Evolutionary conservation across 2,113 vertebrate species (phyloP).

Genomic region (Cettia cetti): DNA sequence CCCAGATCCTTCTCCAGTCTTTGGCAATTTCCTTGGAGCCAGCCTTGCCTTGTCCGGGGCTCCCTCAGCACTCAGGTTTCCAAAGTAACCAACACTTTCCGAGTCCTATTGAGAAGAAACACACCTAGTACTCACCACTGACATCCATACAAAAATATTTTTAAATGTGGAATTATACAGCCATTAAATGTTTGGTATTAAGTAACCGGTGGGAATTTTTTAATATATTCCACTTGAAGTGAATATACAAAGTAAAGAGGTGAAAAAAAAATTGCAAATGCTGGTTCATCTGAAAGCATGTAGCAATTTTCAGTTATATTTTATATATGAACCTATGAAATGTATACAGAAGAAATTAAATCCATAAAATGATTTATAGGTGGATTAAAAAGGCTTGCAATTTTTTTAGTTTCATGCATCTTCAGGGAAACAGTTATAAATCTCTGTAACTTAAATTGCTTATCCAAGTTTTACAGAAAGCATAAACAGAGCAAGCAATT

Average conservation of each 20-base stretch:
- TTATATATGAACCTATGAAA: slow-evolving; percentile 53
- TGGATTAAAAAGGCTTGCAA: slow-evolving; percentile 65
- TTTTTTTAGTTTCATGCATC: slow-evolving; percentile 72
- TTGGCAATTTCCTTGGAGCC: no score
- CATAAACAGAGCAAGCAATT: slow-evolving; percentile 73
- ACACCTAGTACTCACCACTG: not conserved
- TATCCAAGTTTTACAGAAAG: slow-evolving; percentile 65
- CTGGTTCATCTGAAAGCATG: slow-evolving; percentile 34
- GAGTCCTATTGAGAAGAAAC: not conserved
- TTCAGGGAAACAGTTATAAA: slow-evolving; percentile 77
- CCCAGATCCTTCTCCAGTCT: not conserved
- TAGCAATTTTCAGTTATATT: slow-evolving; percentile 61
- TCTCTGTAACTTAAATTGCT: slow-evolving; percentile 74
- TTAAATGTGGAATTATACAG: not conserved
- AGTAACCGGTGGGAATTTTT: slow-evolving; percentile 1
- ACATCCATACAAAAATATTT: not conserved
- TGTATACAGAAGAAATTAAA: slow-evolving; percentile 72
- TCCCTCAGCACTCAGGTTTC: not conserved
- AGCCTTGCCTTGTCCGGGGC: not conserved
- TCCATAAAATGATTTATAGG: slow-evolving; percentile 74
- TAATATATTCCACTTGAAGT: slow-evolving; percentile 15
- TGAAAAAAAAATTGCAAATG: not conserved
- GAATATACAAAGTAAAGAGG: not conserved
- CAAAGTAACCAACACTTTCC: not conserved
- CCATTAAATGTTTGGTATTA: slow-evolving; percentile 13